Evolutionary conservation across 2,888 invertebrate genomes (phyloP).

Genomic region (Euphydryas editha): DNA sequence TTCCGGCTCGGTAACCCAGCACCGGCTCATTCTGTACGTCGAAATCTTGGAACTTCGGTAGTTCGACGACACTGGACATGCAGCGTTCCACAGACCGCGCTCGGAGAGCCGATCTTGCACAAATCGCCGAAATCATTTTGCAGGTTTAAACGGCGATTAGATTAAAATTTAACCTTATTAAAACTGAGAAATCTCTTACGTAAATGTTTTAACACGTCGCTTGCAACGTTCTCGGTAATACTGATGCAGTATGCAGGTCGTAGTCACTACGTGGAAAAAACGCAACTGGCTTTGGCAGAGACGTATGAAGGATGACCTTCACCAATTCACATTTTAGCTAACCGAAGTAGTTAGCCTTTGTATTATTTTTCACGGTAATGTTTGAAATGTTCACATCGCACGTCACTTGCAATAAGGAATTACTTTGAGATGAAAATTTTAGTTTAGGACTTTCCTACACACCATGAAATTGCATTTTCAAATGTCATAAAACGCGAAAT

Average conservation of each 20-base stretch:
- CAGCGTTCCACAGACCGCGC: conserved; percentile 83
- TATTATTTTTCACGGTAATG: conserved; percentile 7
- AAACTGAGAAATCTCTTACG: conserved; percentile 48
- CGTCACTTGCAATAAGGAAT: neutral
- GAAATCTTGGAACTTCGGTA: conserved; percentile 86
- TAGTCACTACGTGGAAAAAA: conserved; percentile 43
- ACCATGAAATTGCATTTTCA: neutral
- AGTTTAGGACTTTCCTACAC: neutral
- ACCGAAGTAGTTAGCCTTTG: conserved; percentile 49
- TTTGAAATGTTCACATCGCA: conserved; percentile 10
- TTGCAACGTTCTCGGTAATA: conserved; percentile 39
- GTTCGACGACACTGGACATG: conserved; percentile 85
- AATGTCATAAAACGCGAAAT: conserved; percentile 7
- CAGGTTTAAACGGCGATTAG: conserved; percentile 1
- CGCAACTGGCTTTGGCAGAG: conserved; percentile 49
- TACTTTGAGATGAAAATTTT: conserved; percentile 5
- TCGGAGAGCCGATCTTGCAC: conserved; percentile 77
- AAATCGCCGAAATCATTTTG: conserved; percentile 50
- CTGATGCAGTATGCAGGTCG: conserved; percentile 28
- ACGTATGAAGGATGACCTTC: conserved; percentile 54
- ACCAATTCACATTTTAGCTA: conserved; percentile 75
- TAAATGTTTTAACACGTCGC: conserved; percentile 46
- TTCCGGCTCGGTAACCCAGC: conserved; percentile 91
- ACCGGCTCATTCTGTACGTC: conserved; percentile 91
- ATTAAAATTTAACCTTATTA: conserved; percentile 12